phyloP scores from a whole-genome alignment of 1,140 invertebrate species.

The Penaeus chinensis region DNA sequence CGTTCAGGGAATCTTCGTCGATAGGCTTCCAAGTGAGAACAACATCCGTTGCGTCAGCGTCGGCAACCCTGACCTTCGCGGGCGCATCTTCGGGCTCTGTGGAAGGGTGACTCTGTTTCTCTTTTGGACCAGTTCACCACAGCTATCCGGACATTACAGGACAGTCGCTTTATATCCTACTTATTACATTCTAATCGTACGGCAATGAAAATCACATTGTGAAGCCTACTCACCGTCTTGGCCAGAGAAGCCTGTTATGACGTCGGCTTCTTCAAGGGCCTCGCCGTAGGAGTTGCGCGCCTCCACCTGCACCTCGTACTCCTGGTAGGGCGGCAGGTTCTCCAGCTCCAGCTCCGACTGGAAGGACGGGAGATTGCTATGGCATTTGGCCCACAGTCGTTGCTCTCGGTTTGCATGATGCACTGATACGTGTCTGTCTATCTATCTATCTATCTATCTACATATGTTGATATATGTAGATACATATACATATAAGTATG shows the following conservation, averaged over 20 bases:
- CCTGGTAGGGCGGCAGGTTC: slow-evolving; percentile 31
- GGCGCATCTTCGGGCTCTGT: slow-evolving; percentile 42
- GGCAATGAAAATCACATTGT: neutral
- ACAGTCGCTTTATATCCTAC: too few relatives aligned
- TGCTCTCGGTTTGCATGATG: too few relatives aligned
- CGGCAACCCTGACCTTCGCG: neutral
- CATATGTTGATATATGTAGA: too few relatives aligned
- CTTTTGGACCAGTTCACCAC: too few relatives aligned
- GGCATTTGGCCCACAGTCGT: too few relatives aligned
- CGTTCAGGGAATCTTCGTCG: slow-evolving; percentile 16
- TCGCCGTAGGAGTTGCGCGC: slow-evolving; percentile 38
- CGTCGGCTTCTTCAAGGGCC: neutral
- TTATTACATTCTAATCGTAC: too few relatives aligned
- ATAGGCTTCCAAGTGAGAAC: slow-evolving; percentile 41
- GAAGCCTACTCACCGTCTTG: slow-evolving; percentile 32
- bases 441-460: too few relatives aligned
- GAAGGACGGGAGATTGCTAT: neutral
- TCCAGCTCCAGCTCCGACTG: slow-evolving; percentile 31
- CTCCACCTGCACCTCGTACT: slow-evolving; percentile 42
- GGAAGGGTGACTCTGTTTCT: neutral
- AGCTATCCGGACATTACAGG: neutral
- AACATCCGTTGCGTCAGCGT: slow-evolving; percentile 43
- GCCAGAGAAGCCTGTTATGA: slow-evolving; percentile 22
- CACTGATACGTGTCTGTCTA: too few relatives aligned
- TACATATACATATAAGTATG: too few relatives aligned